Evolutionary conservation across 1,140 invertebrate genomes (phyloP), one percentile per base, ranked within the genome.

Genomic region (Leptopilina boulardi): DNA sequence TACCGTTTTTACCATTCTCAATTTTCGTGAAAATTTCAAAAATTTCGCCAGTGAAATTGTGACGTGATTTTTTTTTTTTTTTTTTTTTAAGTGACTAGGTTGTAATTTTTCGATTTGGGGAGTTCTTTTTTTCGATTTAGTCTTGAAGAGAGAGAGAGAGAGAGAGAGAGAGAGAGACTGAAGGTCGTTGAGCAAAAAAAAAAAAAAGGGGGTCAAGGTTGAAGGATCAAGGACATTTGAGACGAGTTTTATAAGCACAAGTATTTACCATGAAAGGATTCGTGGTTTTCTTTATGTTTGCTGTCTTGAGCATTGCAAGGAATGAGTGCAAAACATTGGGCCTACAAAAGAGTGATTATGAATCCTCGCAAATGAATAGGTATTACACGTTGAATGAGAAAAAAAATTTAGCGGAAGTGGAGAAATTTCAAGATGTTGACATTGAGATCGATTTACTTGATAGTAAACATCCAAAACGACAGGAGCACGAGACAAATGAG

Each of bases 361-460:
- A 87, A 44, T 85, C 86, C 47, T 76, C 89, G 51, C 86, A 89
- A 71, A 85, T 87, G 47, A 85, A 88, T 42, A 66, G 86, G 26
- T 85, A 51, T 18, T 51, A 51, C 47, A 51, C 85, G 6, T 77
- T 86, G 15, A 88, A 87, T 54, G 87, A 87, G 18, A 85, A 77
- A 44, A 84, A 86, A 41, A 87, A 88, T 76, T 79, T 89, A 21
- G 79, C 85, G 9, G 82, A 86, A 23, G 73, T 88, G 3, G 81
- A 86, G 23, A 83, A 88, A 74, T 86, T 90, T 38, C 85, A 87
- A 73, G 87, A 90, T 72, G 85, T 86, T 1, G 83, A 87, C 6
- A 84, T 90, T 77, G 87, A 89, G 78, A 88, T 90, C 56, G 89
- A 89, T 66, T 82, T 90, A 41, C 87, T 89, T 73, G 86, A 88